A percentile compares a stretch with the other conserved stretches of the same genome.
Evolutionary conservation across 2,113 vertebrate genomes (phyloP).

Genomic region (Lontra canadensis): DNA sequence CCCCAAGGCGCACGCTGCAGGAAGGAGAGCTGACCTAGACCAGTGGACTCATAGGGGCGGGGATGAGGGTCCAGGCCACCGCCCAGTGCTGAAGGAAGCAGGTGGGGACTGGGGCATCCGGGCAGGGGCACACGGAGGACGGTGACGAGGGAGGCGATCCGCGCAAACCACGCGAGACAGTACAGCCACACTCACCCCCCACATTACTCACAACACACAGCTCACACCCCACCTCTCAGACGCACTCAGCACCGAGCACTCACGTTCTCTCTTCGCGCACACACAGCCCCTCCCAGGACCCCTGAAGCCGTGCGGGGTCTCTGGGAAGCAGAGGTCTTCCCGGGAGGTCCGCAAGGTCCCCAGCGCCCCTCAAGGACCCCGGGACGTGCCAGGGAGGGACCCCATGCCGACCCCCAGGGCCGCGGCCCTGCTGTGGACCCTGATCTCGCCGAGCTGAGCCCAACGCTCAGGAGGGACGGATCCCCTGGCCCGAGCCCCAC

Average conservation of each 20-base stretch:
- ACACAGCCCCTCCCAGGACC: not conserved
- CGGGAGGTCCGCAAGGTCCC: not conserved
- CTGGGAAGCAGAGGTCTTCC: not conserved
- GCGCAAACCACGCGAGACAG: not conserved
- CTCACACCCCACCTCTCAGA: not conserved
- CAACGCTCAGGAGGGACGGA: not conserved
- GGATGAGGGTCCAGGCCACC: not conserved
- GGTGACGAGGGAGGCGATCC: not conserved
- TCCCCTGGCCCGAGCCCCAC: not conserved
- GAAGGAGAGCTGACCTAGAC: too few species aligned
- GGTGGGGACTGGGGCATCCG: not conserved
- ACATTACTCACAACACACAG: not conserved
- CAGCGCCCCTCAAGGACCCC: not conserved
- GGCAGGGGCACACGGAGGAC: not conserved
- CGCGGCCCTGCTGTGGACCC: not conserved
- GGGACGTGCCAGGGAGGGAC: not conserved
- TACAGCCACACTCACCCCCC: not conserved
- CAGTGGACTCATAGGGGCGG: fast-evolving
- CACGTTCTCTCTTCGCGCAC: not conserved
- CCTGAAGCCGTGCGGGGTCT: not conserved
- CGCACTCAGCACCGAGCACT: not conserved
- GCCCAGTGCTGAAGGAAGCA: not conserved
- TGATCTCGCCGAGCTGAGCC: not conserved
- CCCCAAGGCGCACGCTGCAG: not conserved
- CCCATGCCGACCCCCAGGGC: too few species aligned